Percentiles rank a stretch among this genome's conserved stretches.
These are phyloP conservation scores for Porites lobata DNA, from an alignment of 92 coral and sea anemone genomes.

Conservation along the genomic window DNA sequence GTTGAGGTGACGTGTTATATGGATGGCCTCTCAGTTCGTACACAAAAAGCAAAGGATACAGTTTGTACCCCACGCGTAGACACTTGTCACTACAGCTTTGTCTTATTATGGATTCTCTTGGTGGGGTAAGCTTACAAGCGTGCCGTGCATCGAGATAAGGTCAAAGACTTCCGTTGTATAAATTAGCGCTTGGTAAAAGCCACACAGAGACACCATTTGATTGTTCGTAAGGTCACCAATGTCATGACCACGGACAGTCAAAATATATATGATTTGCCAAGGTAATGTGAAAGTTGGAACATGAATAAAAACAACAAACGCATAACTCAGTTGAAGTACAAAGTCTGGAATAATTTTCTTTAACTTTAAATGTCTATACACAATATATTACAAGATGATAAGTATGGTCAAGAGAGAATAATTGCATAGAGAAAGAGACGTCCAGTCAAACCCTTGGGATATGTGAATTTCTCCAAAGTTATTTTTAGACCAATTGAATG, in stretches of 20 bases:
- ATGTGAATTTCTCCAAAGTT: no score
- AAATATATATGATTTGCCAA: slow-evolving; percentile 5
- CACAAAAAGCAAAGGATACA: no score
- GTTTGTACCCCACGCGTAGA: slow-evolving; percentile 1
- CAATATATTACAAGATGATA: no score
- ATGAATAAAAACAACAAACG: neutral
- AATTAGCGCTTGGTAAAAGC: slow-evolving; percentile 26
- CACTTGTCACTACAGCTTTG: neutral
- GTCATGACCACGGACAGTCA: neutral
- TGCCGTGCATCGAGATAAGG: neutral
- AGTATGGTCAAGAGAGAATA: no score
- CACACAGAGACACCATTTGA: slow-evolving; percentile 4
- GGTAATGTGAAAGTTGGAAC: slow-evolving; percentile 17
- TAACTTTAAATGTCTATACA: no score
- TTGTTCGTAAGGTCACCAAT: neutral
- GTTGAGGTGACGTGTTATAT: no score
- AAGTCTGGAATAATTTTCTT: no score
- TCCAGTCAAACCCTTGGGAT: no score
- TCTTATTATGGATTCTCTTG: slow-evolving; percentile 19
- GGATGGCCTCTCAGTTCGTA: no score
- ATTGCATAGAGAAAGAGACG: no score
- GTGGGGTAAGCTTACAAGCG: slow-evolving; percentile 18
- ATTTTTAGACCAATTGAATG: no score
- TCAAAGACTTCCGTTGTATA: slow-evolving; percentile 6
- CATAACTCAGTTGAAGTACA: neutral